Conservation (phyloP, 2,113 vertebrate genomes). For the Vulpes vulpes region DNA sequence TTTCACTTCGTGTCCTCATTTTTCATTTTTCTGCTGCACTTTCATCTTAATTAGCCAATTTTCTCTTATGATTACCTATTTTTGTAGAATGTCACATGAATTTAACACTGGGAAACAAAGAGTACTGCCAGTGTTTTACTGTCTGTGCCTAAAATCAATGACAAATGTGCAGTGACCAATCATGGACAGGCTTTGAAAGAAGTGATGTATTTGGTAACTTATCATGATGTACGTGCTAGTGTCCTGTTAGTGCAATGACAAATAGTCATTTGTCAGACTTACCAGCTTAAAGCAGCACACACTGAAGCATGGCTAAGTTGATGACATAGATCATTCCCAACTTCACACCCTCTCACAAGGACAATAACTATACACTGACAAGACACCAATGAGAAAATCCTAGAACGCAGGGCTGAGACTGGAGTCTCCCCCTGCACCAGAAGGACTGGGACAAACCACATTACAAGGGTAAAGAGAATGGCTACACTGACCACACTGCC, state of each 20-base stretch:
- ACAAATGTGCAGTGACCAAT: background rate
- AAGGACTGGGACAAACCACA: background rate
- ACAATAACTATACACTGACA: background rate
- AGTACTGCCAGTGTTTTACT: background rate
- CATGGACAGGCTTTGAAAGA: background rate
- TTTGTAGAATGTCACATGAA: background rate
- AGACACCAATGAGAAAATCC: slow-evolving; percentile 1
- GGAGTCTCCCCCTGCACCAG: background rate
- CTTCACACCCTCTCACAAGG: background rate
- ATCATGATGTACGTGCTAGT: background rate
- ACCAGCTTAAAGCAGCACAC: background rate
- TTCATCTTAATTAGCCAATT: background rate
- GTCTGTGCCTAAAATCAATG: background rate
- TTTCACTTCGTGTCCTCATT: background rate
- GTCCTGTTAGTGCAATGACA: background rate
- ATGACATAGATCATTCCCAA: background rate
- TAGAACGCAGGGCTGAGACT: background rate
- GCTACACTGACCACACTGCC: background rate
- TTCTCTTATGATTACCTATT: background rate
- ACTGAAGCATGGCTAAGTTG: background rate
- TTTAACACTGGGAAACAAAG: background rate
- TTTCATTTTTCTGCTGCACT: background rate
- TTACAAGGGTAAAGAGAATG: background rate
- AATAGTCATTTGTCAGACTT: background rate
- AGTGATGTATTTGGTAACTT: background rate